Evolutionary conservation across 2,888 invertebrate genomes (phyloP).

Genomic region (Cremastobaeus sp.): DNA sequence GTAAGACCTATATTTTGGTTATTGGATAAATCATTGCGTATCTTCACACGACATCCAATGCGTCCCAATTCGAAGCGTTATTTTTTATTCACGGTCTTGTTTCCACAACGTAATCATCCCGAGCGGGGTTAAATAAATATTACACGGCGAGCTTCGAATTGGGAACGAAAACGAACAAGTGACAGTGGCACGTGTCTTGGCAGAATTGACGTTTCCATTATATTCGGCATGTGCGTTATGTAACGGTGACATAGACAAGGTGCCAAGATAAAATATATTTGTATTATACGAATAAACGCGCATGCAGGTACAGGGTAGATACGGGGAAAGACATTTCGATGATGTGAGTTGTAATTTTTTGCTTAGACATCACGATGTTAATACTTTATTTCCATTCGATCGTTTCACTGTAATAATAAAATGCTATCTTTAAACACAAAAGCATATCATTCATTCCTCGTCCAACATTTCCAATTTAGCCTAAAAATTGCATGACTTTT

Average conservation of each 20-base stretch:
- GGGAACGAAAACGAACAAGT: neutral
- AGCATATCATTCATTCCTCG: neutral
- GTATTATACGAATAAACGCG: slow-evolving; percentile 43
- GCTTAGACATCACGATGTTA: slow-evolving; percentile 15
- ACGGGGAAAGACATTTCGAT: slow-evolving; percentile 10
- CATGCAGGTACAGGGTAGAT: slow-evolving; percentile 52
- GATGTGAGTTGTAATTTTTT: slow-evolving; percentile 16
- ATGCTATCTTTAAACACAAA: slow-evolving; percentile 34
- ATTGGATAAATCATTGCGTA: too few species aligned
- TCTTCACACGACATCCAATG: too few species aligned
- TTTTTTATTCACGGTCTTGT: too few species aligned
- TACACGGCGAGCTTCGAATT: too few species aligned
- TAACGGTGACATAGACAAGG: slow-evolving; percentile 30
- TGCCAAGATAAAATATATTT: slow-evolving; percentile 55
- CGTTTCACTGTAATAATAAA: slow-evolving; percentile 45
- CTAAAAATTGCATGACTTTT: too few species aligned
- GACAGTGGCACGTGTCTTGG: slow-evolving; percentile 26
- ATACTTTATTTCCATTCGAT: slow-evolving; percentile 17
- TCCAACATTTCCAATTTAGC: neutral
- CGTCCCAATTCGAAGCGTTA: neutral
- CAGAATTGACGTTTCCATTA: slow-evolving; percentile 19
- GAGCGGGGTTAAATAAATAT: too few species aligned
- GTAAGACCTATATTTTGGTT: neutral
- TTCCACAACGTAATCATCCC: too few species aligned
- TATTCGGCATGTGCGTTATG: slow-evolving; percentile 22